A percentile compares a stretch with the other conserved stretches of the same genome.
Evolutionary conservation across 2,797 vertebrate species (phyloP).

Genomic region (Tragopan temminckii): DNA sequence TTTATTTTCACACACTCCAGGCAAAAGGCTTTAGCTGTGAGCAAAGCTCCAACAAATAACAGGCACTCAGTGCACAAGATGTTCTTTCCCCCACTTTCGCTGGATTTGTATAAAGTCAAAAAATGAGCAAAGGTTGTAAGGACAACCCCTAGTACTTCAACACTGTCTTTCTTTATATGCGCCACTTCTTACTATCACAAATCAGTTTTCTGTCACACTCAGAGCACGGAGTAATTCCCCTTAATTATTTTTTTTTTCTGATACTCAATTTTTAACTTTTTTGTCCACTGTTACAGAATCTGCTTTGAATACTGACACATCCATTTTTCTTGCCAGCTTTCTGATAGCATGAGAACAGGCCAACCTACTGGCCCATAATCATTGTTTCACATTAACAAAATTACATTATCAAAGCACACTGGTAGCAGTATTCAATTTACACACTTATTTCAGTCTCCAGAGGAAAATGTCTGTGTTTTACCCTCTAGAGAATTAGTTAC

Average conservation of each 20-base stretch:
- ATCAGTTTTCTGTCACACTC: too few species aligned
- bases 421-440: neutral
- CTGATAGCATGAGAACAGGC: fast-evolving
- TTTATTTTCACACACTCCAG: neutral
- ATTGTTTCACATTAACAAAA: neutral
- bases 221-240: too few species aligned
- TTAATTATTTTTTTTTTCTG: too few species aligned
- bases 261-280: neutral
- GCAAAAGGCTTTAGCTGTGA: neutral
- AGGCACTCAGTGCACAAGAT: fast-evolving
- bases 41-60: too few species aligned
- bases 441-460: too few species aligned
- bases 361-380: too few species aligned
- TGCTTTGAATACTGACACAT: fast-evolving
- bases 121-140: neutral
- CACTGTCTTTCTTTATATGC: fast-evolving
- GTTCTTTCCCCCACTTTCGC: too few species aligned
- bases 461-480: neutral
- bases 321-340: neutral
- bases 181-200: neutral
- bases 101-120: fast-evolving
- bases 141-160: too few species aligned
- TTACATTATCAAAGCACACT: neutral
- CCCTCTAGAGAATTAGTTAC: neutral
- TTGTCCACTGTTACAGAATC: neutral